Evolutionary conservation across 1,140 invertebrate genomes (phyloP).

Genomic region (Sinonovacula constricta): DNA sequence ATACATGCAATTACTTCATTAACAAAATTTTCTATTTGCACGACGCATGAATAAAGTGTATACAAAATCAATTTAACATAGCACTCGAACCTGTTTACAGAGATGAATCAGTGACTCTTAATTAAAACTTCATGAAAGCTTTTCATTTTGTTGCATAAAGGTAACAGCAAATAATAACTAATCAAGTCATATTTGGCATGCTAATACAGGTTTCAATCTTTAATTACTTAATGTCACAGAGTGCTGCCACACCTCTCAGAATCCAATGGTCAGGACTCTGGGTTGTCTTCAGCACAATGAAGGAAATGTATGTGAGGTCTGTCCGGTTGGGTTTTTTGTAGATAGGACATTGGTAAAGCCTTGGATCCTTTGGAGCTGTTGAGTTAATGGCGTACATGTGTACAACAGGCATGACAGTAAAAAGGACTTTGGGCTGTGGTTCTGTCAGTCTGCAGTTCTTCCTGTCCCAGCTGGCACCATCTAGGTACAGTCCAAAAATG

Average conservation of each 20-base stretch:
- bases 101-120: too few species aligned
- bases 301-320: slow-evolving; percentile 95
- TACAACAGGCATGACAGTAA: slow-evolving; percentile 72
- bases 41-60: too few species aligned
- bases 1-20: too few species aligned
- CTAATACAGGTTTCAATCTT: too few species aligned
- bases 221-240: slow-evolving; percentile 97
- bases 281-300: slow-evolving; percentile 89
- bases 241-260: slow-evolving; percentile 91
- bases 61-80: too few species aligned
- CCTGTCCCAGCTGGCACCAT: slow-evolving; percentile 75
- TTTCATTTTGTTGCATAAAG: too few species aligned
- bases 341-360: slow-evolving; percentile 95
- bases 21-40: too few species aligned
- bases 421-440: slow-evolving; percentile 74
- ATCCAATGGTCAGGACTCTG: slow-evolving; percentile 94
- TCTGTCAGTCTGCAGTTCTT: slow-evolving; percentile 69
- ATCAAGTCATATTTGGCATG: too few species aligned
- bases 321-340: slow-evolving; percentile 95
- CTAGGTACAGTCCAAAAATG: slow-evolving; percentile 73
- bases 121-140: too few species aligned
- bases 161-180: too few species aligned
- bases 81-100: too few species aligned
- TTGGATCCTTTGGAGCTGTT: slow-evolving; percentile 90
- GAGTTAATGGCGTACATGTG: slow-evolving; percentile 79